Evolutionary conservation across 1,140 invertebrate species (phyloP).

Genomic region (Goniozus legneri): DNA sequence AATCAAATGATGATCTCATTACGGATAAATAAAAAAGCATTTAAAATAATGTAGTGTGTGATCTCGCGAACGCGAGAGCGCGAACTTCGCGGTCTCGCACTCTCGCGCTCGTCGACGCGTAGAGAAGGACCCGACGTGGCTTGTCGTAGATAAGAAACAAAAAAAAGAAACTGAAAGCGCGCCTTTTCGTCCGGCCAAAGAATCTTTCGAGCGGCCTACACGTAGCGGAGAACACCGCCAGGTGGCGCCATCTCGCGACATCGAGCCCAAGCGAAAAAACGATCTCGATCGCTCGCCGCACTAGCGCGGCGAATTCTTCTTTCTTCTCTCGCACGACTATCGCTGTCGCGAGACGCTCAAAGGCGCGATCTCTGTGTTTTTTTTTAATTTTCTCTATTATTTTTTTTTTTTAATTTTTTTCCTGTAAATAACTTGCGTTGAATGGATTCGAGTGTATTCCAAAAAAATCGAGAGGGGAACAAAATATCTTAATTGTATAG

Average conservation of each 20-base stretch:
- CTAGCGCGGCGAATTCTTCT: conserved; percentile 1
- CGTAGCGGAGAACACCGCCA: conserved; percentile 5
- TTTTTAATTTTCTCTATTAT: conserved; percentile 8
- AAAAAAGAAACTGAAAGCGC: not conserved
- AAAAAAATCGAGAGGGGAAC: conserved; percentile 22
- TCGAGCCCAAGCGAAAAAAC: not conserved
- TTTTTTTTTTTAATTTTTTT: not conserved
- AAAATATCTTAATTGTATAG: conserved; percentile 41
- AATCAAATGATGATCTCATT: conserved; percentile 57
- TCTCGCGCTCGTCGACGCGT: conserved; percentile 8
- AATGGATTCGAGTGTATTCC: conserved; percentile 32
- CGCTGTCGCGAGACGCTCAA: not conserved
- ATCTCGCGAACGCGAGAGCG: conserved; percentile 29
- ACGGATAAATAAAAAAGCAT: conserved; percentile 51
- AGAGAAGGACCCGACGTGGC: conserved; percentile 16
- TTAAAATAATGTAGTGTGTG: conserved; percentile 48
- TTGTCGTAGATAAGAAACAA: conserved; percentile 21
- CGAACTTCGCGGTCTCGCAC: not conserved
- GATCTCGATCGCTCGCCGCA: conserved; percentile 3
- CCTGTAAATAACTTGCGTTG: not conserved
- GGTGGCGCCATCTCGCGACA: conserved; percentile 11
- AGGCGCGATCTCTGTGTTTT: not conserved
- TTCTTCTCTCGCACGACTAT: not conserved
- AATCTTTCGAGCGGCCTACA: not conserved
- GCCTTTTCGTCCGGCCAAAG: not conserved